phyloP scores from a whole-genome alignment of 1,140 invertebrate genomes.

The Anthonomus grandis region DNA sequence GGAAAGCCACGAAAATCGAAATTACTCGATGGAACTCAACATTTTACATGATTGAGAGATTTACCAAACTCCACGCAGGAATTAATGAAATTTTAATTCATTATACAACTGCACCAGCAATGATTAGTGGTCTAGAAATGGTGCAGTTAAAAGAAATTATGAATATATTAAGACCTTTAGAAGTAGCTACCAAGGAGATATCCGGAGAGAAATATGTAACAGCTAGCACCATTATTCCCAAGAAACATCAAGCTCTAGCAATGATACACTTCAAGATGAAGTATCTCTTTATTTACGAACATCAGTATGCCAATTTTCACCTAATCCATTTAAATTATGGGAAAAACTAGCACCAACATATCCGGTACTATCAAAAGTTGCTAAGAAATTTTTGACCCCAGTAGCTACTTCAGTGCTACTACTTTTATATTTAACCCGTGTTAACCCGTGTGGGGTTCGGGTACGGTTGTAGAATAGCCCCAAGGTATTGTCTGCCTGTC shows the following conservation, averaged over 20 bases:
- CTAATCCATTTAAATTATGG: background rate
- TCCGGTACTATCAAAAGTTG: background rate
- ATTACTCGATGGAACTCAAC: no score
- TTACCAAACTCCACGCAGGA: no score
- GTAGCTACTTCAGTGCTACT: background rate
- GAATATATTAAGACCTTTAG: background rate
- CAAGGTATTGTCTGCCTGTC: no score
- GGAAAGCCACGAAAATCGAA: no score
- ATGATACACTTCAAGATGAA: background rate
- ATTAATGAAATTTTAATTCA: no score
- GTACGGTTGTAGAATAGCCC: no score
- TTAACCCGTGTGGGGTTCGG: no score
- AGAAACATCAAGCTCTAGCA: no score
- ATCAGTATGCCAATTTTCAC: background rate
- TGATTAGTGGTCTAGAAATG: no score
- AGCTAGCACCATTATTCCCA: background rate
- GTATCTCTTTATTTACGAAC: background rate
- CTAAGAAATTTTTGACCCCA: no score
- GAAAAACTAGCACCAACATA: background rate
- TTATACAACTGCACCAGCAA: background rate
- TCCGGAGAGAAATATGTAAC: background rate
- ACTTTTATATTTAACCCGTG: no score
- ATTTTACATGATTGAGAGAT: no score
- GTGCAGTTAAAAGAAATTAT: background rate
- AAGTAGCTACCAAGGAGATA: background rate